Conservation (phyloP, 2,888 invertebrate species). For the Coelopa pilipes region DNA sequence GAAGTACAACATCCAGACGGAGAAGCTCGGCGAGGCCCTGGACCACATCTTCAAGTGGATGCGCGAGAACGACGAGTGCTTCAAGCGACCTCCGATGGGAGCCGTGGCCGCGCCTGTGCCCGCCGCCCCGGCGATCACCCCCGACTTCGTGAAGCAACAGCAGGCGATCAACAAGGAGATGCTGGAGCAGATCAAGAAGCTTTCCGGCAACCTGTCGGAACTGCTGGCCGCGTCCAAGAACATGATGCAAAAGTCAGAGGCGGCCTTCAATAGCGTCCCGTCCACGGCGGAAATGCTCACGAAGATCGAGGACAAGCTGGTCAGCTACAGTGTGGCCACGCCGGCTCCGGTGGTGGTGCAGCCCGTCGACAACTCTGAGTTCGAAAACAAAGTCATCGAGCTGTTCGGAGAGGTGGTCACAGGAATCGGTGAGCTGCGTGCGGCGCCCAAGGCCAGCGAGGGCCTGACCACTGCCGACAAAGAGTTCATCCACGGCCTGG, state of each 20-base stretch:
- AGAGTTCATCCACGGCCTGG: constrained; percentile 69
- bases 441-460: constrained; percentile 50
- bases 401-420: constrained; percentile 67
- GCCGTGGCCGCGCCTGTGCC: constrained; percentile 34
- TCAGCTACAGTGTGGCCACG: constrained; percentile 54
- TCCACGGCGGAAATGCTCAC: constrained; percentile 58
- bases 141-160: constrained; percentile 54
- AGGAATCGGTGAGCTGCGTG: constrained; percentile 63
- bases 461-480: constrained; percentile 65
- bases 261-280: constrained; percentile 55
- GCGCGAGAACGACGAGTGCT: constrained; percentile 63
- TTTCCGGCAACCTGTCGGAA: constrained; percentile 54
- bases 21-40: constrained; percentile 61
- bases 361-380: constrained; percentile 63
- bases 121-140: constrained; percentile 44
- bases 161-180: constrained; percentile 56
- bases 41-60: constrained; percentile 65
- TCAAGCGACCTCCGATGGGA: constrained; percentile 58
- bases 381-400: constrained; percentile 67
- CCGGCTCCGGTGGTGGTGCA: constrained; percentile 49
- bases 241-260: constrained; percentile 57
- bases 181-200: constrained; percentile 54
- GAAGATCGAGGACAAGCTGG: constrained; percentile 61
- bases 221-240: constrained; percentile 54
- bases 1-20: constrained; percentile 62